Base-by-base conservation (phyloP, 2,888 invertebrate genomes). In the Limnephilus lunatus region DNA sequence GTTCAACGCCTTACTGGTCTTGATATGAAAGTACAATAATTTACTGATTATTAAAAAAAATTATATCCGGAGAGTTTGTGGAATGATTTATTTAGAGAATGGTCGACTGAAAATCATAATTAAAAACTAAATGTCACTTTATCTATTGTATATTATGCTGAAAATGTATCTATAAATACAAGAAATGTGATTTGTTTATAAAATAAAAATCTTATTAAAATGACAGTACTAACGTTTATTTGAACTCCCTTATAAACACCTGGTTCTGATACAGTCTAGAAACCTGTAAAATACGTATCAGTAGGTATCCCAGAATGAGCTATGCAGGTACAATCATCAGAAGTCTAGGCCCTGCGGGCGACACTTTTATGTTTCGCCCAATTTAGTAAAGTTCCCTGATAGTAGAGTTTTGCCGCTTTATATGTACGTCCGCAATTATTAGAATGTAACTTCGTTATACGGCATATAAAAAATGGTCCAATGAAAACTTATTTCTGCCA, bases 161-260 rank as follows among this genome's bases (percentile, higher is more conserved):
- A 68, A 68, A 68, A 9, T 68, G 5, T 68, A 83, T 32, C 32
- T 83, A 25, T 83, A 83, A 83, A 83, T 83, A 32, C 39, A 83
- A 83, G 32, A 83, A 83, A 35, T 83, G 83, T 83, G 83, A 83
- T 83, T 83, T 83, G 83, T 83, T 68, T 83, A 25, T 83, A 35
- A 83, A 83, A 83, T 83, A 82, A 82, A 32, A 25, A 83, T 35
- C 39, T 25, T 35, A n/a, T 83, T 83, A 35, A 31, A 32, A 83
- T 83, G n/a, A 83, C 32, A 83, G 83, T 35, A 7, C 83, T 9
- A 25, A 68, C 19, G 7, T 83, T 83, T 32, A 83, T 35, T 83
- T 83, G 35, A 83, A 25, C 35, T 11, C 68, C 68, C 68, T 68
- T n/a, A 68, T 25, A 25, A 25, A 9, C n/a, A 25, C 7, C 25